Evolutionary conservation across 2,113 vertebrate species (phyloP).

Genomic region (Rynchops niger): DNA sequence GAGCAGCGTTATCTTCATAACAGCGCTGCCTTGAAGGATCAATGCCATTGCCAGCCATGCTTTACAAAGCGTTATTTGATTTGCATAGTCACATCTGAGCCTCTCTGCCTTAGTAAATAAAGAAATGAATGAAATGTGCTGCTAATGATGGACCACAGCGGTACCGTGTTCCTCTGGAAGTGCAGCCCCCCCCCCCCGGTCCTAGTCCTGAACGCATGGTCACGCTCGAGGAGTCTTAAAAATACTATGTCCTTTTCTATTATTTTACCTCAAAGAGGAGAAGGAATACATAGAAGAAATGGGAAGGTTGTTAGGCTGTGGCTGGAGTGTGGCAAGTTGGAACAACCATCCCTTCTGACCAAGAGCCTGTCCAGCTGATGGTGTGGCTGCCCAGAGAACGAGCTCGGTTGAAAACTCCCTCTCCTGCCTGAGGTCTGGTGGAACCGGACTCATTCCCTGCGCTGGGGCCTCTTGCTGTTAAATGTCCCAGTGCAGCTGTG

Average conservation of each 20-base stretch:
- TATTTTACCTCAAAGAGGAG: background rate
- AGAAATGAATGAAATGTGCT: background rate
- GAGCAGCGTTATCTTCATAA: background rate
- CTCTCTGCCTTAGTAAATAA: background rate
- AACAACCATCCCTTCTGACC: background rate
- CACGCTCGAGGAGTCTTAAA: background rate
- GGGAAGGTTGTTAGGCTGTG: background rate
- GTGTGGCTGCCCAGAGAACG: background rate
- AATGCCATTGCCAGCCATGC: background rate
- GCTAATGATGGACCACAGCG: background rate
- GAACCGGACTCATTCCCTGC: background rate
- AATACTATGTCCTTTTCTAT: background rate
- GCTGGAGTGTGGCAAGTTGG: background rate
- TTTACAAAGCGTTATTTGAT: background rate
- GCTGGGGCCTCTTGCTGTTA: background rate
- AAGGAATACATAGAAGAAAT: background rate
- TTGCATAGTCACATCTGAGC: background rate
- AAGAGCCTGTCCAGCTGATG: background rate
- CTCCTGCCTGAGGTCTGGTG: background rate
- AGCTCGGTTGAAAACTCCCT: background rate
- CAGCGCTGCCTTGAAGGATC: background rate
- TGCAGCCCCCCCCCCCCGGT: fast-evolving
- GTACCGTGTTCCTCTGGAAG: background rate
- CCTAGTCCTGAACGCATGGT: background rate
- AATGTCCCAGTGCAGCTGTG: background rate